Evolutionary conservation across 2,888 invertebrate species (phyloP).

Genomic region (Mythimna albipuncta): DNA sequence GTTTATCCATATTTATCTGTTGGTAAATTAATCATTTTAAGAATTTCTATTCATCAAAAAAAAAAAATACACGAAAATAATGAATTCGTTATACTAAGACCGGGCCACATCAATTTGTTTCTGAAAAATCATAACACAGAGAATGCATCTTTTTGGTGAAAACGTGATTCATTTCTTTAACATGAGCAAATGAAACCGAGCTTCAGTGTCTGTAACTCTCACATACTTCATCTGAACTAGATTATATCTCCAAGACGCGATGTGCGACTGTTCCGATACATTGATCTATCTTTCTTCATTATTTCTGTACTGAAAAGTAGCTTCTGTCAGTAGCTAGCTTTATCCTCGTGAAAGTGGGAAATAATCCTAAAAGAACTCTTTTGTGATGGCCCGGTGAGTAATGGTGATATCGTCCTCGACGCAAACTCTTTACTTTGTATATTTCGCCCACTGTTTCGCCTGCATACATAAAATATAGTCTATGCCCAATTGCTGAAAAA

Average conservation of each 20-base stretch:
- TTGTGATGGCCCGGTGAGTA: too few relatives aligned
- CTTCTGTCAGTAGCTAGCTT: background rate
- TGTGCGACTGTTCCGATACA: slow-evolving; percentile 23
- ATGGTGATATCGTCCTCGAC: too few relatives aligned
- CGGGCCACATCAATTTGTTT: background rate
- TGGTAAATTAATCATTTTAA: background rate
- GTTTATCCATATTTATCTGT: background rate
- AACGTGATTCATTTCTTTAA: slow-evolving; percentile 40
- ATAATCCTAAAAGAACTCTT: too few relatives aligned
- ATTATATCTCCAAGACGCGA: slow-evolving; percentile 18
- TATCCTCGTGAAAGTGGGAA: background rate
- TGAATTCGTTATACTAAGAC: too few relatives aligned
- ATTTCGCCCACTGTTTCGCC: too few relatives aligned
- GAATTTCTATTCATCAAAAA: too few relatives aligned
- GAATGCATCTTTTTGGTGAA: slow-evolving; percentile 33
- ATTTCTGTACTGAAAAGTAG: slow-evolving; percentile 34
- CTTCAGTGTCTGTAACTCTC: slow-evolving; percentile 26
- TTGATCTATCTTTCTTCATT: slow-evolving; percentile 25
- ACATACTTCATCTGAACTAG: slow-evolving; percentile 40
- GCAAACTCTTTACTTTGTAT: too few relatives aligned
- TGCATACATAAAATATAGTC: too few relatives aligned
- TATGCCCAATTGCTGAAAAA: too few relatives aligned
- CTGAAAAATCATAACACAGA: background rate
- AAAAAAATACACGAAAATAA: background rate
- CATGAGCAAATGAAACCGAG: slow-evolving; percentile 37